A percentile compares a stretch with the other conserved stretches of the same genome.
phyloP scores from a whole-genome alignment of 2,797 vertebrate genomes.

The Carapus acus region DNA sequence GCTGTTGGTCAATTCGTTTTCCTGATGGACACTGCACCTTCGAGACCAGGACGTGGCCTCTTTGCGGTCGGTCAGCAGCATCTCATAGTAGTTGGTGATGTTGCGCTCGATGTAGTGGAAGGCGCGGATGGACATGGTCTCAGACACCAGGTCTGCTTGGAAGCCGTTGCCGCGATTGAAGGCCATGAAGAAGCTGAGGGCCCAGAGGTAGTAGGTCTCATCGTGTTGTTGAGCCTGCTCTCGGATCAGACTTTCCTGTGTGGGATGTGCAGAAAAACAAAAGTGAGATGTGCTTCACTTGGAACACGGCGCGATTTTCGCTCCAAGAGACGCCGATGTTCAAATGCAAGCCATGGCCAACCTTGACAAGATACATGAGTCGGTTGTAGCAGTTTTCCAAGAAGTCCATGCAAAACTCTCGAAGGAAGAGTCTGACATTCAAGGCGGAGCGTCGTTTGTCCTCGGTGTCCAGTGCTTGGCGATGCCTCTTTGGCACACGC shows the following conservation, averaged over 20 bases:
- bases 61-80: constrained; percentile 89
- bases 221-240: constrained; percentile 90
- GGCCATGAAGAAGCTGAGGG: constrained; percentile 94
- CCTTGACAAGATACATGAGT: constrained; percentile 85
- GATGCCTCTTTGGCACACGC: constrained; percentile 79
- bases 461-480: constrained; percentile 67
- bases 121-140: constrained; percentile 85
- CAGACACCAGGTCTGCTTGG: constrained; percentile 86
- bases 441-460: constrained; percentile 80
- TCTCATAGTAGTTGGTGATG: constrained; percentile 94
- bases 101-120: constrained; percentile 95
- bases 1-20: background rate
- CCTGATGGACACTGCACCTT: constrained; percentile 64
- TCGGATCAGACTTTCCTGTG: constrained; percentile 83
- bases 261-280: background rate
- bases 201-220: constrained; percentile 95
- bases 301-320: background rate
- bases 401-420: constrained; percentile 88
- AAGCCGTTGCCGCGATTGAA: constrained; percentile 89
- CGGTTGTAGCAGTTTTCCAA: constrained; percentile 91
- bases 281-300: background rate
- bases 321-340: background rate
- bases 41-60: constrained; percentile 87
- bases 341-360: constrained; percentile 11
- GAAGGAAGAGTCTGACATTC: constrained; percentile 88